Percentiles rank a stretch among this genome's conserved stretches.
Evolutionary conservation across 1,140 invertebrate species (phyloP).

Genomic region (Aporrectodea caliginosa): DNA sequence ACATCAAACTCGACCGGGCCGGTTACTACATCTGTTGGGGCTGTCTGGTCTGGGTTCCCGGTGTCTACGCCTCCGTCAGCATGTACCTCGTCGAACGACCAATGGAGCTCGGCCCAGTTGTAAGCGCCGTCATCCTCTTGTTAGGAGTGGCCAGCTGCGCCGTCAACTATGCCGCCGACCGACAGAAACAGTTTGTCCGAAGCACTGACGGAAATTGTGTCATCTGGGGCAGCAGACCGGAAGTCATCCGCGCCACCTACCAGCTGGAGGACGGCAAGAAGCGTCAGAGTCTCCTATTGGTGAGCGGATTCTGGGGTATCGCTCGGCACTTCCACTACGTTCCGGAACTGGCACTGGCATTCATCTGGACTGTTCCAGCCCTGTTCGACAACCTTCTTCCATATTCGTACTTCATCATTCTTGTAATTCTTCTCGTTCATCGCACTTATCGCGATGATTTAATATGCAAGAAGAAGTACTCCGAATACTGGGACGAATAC

Average conservation of each 20-base stretch:
- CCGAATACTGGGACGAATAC: slow-evolving; percentile 60
- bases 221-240: slow-evolving; percentile 59
- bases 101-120: slow-evolving; percentile 40
- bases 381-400: slow-evolving; percentile 57
- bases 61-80: slow-evolving; percentile 59
- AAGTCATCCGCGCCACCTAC: slow-evolving; percentile 56
- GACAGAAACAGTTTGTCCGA: slow-evolving; percentile 59
- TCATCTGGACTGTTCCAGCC: slow-evolving; percentile 59
- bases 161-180: slow-evolving; percentile 58
- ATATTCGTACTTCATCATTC: slow-evolving; percentile 60
- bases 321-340: slow-evolving; percentile 63
- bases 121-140: slow-evolving; percentile 48
- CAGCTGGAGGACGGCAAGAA: slow-evolving; percentile 35
- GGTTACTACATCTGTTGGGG: slow-evolving; percentile 61
- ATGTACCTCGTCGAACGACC: slow-evolving; percentile 59
- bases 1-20: slow-evolving; percentile 63
- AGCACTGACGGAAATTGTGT: slow-evolving; percentile 51
- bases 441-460: slow-evolving; percentile 60
- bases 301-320: slow-evolving; percentile 63
- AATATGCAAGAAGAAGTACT: slow-evolving; percentile 63
- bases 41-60: slow-evolving; percentile 60
- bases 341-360: slow-evolving; percentile 60
- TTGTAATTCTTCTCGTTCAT: slow-evolving; percentile 59
- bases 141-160: slow-evolving; percentile 54
- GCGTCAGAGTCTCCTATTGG: slow-evolving; percentile 55